Conservation (phyloP, 1,140 invertebrate genomes). For the Gonioctena quinquepunctata region DNA sequence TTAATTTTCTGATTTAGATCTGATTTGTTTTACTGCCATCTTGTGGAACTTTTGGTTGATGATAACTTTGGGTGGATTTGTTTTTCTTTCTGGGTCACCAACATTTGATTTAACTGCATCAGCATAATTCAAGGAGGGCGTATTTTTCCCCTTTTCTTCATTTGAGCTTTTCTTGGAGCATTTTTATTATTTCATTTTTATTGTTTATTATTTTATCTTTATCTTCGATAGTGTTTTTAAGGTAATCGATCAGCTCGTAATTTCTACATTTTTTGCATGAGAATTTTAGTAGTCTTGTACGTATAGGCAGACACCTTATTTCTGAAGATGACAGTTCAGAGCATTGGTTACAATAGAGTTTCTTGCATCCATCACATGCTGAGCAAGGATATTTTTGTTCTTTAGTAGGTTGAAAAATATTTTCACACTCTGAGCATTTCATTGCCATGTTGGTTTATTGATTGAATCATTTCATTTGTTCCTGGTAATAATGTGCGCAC, state of each 20-base stretch:
- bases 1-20: background rate
- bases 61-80: background rate
- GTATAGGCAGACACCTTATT: background rate
- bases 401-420: background rate
- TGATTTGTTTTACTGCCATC: background rate
- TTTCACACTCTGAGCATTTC: background rate
- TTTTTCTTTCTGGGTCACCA: background rate
- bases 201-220: conserved; percentile 5
- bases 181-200: conserved; percentile 5
- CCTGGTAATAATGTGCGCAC: too few relatives aligned
- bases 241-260: background rate
- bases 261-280: background rate
- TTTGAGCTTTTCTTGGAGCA: background rate
- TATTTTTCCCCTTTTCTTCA: background rate
- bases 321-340: background rate
- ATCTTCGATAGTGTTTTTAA: background rate
- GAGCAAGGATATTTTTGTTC: background rate
- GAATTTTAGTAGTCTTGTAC: conserved; percentile 3
- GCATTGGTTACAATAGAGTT: background rate
- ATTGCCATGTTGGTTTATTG: too few relatives aligned
- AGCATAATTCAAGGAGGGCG: background rate
- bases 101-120: background rate
- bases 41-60: conserved; percentile 3
- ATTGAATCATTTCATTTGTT: too few relatives aligned
- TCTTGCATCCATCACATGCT: background rate